Percentiles rank a stretch among this genome's conserved stretches.
These are phyloP conservation scores for Hydractinia symbiolongicarpus DNA, from an alignment of 30 jellyfish, hydroid and myxozoan genomes.

Conservation along the genomic window DNA sequence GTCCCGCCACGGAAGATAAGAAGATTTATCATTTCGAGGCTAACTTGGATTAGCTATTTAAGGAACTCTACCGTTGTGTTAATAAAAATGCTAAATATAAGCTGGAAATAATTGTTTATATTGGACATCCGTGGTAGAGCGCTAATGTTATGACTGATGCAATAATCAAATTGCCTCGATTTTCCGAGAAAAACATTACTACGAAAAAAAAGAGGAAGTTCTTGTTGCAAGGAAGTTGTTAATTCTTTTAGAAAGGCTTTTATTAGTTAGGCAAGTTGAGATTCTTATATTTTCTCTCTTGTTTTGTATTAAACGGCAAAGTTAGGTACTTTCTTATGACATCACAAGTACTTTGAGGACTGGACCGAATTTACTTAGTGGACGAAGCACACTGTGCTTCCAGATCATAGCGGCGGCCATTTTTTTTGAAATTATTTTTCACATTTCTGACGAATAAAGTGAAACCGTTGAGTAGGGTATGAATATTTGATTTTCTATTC, in stretches of 20 bases:
- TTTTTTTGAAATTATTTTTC: background rate
- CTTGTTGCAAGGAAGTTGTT: background rate
- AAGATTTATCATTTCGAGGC: background rate
- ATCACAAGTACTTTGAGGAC: background rate
- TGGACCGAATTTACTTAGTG: slow-evolving; percentile 6
- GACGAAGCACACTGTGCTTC: background rate
- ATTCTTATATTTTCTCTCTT: too few species aligned
- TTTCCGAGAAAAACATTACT: background rate
- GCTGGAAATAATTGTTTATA: background rate
- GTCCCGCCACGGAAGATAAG: background rate
- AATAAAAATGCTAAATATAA: background rate
- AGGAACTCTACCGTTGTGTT: background rate
- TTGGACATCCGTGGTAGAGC: background rate
- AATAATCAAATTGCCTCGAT: background rate
- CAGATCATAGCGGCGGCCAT: background rate
- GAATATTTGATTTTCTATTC: background rate
- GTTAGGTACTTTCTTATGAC: slow-evolving; percentile 1
- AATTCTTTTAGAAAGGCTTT: too few species aligned
- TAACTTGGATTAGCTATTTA: background rate
- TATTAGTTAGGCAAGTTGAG: too few species aligned
- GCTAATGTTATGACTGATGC: background rate
- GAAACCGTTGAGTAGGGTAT: background rate
- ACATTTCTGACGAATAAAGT: background rate
- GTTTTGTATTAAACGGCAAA: too few species aligned
- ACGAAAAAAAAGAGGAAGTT: background rate